Percentiles rank a stretch among this genome's conserved stretches.
These are phyloP conservation scores for Drosophila prosaltans DNA, from an alignment of 1,140 invertebrate genomes.

Conservation along the genomic window DNA sequence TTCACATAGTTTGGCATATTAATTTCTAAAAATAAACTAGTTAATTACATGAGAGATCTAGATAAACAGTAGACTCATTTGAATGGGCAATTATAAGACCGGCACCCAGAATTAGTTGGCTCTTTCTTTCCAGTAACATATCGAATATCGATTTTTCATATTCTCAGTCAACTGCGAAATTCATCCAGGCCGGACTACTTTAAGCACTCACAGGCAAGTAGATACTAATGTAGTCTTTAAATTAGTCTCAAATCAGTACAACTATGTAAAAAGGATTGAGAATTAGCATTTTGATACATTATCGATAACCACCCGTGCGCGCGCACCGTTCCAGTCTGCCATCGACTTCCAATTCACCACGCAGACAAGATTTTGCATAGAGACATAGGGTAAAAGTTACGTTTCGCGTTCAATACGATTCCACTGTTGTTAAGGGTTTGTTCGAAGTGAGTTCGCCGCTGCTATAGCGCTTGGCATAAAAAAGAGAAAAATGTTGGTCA, in stretches of 20 bases:
- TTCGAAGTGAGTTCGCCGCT: conserved; percentile 78
- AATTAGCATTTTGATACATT: neutral
- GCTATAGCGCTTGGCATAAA: conserved; percentile 13
- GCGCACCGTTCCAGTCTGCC: conserved; percentile 23
- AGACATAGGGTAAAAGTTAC: conserved; percentile 47
- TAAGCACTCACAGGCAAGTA: neutral
- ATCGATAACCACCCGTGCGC: conserved; percentile 48
- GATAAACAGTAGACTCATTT: neutral
- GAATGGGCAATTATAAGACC: conserved; percentile 2
- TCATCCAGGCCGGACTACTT: neutral
- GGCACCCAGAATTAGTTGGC: conserved; percentile 29
- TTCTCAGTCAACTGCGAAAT: neutral
- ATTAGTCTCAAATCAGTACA: neutral
- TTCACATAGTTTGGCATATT: neutral
- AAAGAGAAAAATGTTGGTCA: conserved; percentile 34
- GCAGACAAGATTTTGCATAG: neutral
- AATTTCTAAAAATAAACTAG: neutral
- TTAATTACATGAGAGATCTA: neutral
- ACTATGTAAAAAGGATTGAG: neutral
- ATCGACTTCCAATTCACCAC: conserved; percentile 51
- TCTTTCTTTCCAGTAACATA: conserved; percentile 36
- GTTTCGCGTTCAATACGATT: conserved; percentile 61
- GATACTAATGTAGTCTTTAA: neutral
- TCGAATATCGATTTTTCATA: neutral
- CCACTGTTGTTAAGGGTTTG: conserved; percentile 82